These are phyloP conservation scores for Ctenochaetus hawaiiensis DNA, from an alignment of 2,797 vertebrate genomes.

Conservation along the genomic window DNA sequence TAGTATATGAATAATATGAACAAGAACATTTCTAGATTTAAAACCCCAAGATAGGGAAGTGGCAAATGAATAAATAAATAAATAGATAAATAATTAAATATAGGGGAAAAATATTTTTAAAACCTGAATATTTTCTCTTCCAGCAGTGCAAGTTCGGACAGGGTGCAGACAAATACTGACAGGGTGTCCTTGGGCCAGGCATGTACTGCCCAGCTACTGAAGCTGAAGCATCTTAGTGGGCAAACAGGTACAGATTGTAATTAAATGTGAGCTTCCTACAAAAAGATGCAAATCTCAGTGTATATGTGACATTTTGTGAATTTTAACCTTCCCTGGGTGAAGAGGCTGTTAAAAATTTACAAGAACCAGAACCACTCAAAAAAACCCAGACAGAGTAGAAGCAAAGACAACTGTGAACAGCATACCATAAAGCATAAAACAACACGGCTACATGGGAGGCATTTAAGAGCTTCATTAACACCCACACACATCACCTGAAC, in stretches of 20 bases:
- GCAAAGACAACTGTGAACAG: background rate
- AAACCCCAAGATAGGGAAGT: background rate
- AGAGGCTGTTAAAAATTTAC: background rate
- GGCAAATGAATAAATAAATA: constrained; percentile 2
- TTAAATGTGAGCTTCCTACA: background rate
- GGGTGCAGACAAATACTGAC: background rate
- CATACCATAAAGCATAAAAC: background rate
- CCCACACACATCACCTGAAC: background rate
- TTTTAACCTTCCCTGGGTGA: background rate
- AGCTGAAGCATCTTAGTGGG: background rate
- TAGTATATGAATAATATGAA: constrained; percentile 1
- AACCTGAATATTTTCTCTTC: constrained; percentile 1
- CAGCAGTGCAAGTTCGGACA: background rate
- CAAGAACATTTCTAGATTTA: background rate
- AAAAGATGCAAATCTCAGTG: background rate
- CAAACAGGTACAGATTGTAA: background rate
- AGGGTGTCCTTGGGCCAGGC: constrained; percentile 6
- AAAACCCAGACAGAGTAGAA: background rate
- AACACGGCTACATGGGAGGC: background rate
- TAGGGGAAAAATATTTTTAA: background rate
- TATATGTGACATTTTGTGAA: constrained; percentile 4
- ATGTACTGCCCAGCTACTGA: background rate
- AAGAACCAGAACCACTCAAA: constrained; percentile 8
- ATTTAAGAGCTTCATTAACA: background rate
- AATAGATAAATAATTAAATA: constrained; percentile 29